These are phyloP conservation scores for Turdus rufiventris DNA, from an alignment of 2,113 vertebrate species.

Conservation along the genomic window DNA sequence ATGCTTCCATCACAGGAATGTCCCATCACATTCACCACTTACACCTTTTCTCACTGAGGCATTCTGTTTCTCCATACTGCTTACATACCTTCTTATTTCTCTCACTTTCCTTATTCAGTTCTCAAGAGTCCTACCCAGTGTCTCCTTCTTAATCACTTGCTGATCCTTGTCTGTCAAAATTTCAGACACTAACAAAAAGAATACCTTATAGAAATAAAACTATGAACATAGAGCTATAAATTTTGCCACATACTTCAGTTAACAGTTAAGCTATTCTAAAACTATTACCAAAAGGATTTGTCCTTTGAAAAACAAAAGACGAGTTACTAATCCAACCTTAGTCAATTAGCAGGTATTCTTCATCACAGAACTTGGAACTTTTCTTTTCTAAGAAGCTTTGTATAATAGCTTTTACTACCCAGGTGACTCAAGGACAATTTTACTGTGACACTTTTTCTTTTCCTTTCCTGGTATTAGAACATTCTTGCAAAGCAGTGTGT, in stretches of 20 bases:
- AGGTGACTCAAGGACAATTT: conserved; percentile 26
- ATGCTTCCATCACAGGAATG: not conserved
- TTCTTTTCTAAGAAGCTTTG: conserved; percentile 59
- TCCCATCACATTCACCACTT: not conserved
- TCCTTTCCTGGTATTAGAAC: not conserved
- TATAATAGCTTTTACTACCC: conserved; percentile 40
- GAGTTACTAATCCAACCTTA: conserved; percentile 28
- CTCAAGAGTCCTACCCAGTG: not conserved
- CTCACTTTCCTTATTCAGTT: not conserved
- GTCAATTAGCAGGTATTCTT: conserved; percentile 32
- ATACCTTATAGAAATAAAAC: not conserved
- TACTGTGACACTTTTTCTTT: not conserved
- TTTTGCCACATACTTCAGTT: not conserved
- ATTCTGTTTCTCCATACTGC: not conserved
- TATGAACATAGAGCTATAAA: not conserved
- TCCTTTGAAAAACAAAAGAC: not conserved
- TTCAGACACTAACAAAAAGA: not conserved
- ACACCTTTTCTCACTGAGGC: not conserved
- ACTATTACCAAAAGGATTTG: not conserved
- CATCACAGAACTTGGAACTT: conserved; percentile 28
- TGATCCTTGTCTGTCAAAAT: not conserved
- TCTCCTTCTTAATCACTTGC: not conserved
- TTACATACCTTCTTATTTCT: not conserved
- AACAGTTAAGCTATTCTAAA: not conserved
- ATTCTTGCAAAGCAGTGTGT: not conserved